Conservation (phyloP, 2,888 invertebrate genomes). For the Drosophila nr. perissopoda region DNA sequence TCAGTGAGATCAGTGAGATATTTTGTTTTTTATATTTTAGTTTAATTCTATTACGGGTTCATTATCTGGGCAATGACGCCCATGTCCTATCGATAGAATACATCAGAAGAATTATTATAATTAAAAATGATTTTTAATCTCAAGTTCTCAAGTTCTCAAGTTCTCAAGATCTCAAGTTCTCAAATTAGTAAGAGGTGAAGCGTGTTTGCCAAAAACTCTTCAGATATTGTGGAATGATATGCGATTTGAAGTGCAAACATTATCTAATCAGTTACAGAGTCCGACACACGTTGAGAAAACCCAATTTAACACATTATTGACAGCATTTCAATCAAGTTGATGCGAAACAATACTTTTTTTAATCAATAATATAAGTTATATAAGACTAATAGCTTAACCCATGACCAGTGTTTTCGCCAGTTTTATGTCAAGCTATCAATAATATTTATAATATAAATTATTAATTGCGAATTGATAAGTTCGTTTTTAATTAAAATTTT, state of each 20-base stretch:
- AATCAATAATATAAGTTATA: neutral
- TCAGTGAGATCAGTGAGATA: neutral
- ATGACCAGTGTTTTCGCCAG: neutral
- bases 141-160: constrained; percentile 6
- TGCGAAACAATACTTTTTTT: neutral
- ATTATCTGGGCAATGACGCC: constrained; percentile 1
- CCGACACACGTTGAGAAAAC: constrained; percentile 24
- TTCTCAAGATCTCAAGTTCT: constrained; percentile 12
- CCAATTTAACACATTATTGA: constrained; percentile 32
- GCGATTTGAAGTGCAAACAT: constrained; percentile 5
- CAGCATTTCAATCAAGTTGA: neutral
- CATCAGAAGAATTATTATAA: neutral
- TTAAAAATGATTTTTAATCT: constrained; percentile 20
- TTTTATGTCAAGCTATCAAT: neutral
- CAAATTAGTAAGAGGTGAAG: constrained; percentile 11
- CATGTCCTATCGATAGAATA: constrained; percentile 11
- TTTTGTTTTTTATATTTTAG: neutral
- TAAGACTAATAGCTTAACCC: neutral
- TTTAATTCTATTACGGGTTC: neutral
- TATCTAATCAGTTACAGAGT: constrained; percentile 45
- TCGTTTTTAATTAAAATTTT: constrained; percentile 40
- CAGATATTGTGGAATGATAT: constrained; percentile 19
- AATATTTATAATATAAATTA: neutral
- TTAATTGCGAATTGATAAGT: constrained; percentile 27
- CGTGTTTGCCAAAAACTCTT: constrained; percentile 19